Base-by-base conservation (phyloP, 2,797 vertebrate species). In the Tauraco hartlaubi region DNA sequence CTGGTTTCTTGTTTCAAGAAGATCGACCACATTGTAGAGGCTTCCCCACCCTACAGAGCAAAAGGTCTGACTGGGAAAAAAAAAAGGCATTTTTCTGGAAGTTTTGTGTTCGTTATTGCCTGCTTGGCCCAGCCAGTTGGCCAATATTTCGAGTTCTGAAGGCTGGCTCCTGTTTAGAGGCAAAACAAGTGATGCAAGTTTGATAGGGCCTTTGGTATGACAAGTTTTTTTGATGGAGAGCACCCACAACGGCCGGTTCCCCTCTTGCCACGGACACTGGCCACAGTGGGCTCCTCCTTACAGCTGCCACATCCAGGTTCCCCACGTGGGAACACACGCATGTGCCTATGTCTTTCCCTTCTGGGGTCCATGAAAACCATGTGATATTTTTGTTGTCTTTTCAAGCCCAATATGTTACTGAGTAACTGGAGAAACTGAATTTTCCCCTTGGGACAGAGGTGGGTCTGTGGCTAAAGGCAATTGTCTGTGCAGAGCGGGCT, bases 231-330 rank as follows among this genome's bases (percentile, higher is more conserved):
- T 76, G 66, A 62, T 11, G 56, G 37, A 67, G 20, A 39, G 25
- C 29, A 25, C 39, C 44, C 17, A 51, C 37, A 71, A 15, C 0
- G 0, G 23, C 12, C 0, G 0, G 37, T 48, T 63, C 6, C 41
- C 11, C 0, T 2, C 28, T 46, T 0, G 0, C 31, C 2, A 0
- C 0, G 2, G 44, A 25, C 49, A 33, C 13, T 0, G 2, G 15
- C 41, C 76, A n/a, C 44, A 12, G 29, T 2, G 11, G 5, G 4
- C 9, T 82, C 46, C 58, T 73, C 28, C 33, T 71, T 48, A 54
- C 6, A 58, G 39, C 23, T 12, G 9, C 9, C 37, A 21, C 9
- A 8, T 6, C 18, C 11, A 1, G 0, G 13, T 43, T 89, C n/a
- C 31, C 31, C 11, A 5, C 2, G 1, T 35, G 44, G 66, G 20